phyloP scores from a whole-genome alignment of 2,888 invertebrate species.

The Empis stercorea region DNA sequence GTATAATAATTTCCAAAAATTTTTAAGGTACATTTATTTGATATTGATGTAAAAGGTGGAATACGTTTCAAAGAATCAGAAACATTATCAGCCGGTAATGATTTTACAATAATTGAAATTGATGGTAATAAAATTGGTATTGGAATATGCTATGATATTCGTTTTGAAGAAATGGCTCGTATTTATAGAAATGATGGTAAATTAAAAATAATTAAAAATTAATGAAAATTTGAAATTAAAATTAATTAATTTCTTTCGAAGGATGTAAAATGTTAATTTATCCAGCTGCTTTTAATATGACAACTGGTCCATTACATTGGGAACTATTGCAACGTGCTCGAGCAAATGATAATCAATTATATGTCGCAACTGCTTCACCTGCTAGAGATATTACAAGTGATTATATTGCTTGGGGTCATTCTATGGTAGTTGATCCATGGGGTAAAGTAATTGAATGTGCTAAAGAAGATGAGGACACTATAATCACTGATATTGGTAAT shows the following conservation, averaged over 20 bases:
- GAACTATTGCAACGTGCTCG: slow-evolving; percentile 67
- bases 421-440: slow-evolving; percentile 71
- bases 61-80: slow-evolving; percentile 91
- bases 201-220: no score
- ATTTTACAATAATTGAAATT: slow-evolving; percentile 58
- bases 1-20: not conserved
- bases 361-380: slow-evolving; percentile 73
- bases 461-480: slow-evolving; percentile 53
- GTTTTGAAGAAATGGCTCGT: slow-evolving; percentile 81
- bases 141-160: slow-evolving; percentile 89
- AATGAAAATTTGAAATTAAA: no score
- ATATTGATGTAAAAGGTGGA: slow-evolving; percentile 86
- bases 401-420: slow-evolving; percentile 89
- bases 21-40: slow-evolving; percentile 76
- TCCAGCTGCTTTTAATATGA: slow-evolving; percentile 94
- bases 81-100: slow-evolving; percentile 60
- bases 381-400: slow-evolving; percentile 63
- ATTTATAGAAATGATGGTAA: slow-evolving; percentile 48
- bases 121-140: slow-evolving; percentile 65
- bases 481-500: slow-evolving; percentile 62
- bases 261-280: slow-evolving; percentile 80
- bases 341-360: slow-evolving; percentile 82
- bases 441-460: slow-evolving; percentile 54
- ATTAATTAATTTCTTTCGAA: slow-evolving; percentile 19
- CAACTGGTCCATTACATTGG: slow-evolving; percentile 92